phyloP scores from a whole-genome alignment of 1,140 invertebrate species.

The Spodoptera frugiperda region DNA sequence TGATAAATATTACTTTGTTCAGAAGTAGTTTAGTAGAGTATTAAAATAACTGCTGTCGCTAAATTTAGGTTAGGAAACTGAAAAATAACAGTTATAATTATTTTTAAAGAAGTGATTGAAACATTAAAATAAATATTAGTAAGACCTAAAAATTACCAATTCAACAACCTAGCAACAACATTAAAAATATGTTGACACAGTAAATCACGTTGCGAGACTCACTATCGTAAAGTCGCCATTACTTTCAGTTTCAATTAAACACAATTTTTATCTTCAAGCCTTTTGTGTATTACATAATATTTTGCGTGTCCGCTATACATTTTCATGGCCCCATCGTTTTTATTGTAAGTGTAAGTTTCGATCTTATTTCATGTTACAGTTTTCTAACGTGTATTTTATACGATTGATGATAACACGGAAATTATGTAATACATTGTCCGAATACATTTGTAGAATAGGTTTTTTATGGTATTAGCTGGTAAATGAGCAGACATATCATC shows the following conservation, averaged over 20 bases:
- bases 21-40: too few species aligned
- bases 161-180: not conserved
- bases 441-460: too few species aligned
- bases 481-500: too few species aligned
- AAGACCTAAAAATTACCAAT: not conserved
- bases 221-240: constrained; percentile 46
- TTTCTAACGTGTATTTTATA: not conserved
- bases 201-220: constrained; percentile 46
- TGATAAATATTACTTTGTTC: too few species aligned
- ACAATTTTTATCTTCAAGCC: constrained; percentile 37
- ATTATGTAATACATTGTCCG: too few species aligned
- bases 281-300: constrained; percentile 41
- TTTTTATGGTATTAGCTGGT: too few species aligned
- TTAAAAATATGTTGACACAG: constrained; percentile 40
- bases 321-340: constrained; percentile 35
- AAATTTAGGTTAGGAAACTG: too few species aligned
- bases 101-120: too few species aligned
- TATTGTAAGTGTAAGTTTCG: constrained; percentile 23
- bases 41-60: too few species aligned
- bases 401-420: not conserved
- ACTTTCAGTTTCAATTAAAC: constrained; percentile 53
- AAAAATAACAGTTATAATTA: too few species aligned
- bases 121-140: too few species aligned
- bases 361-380: constrained; percentile 11
- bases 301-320: constrained; percentile 17